Evolutionary conservation across 2,888 invertebrate species (phyloP).

Genomic region (Heliconius charithonia): DNA sequence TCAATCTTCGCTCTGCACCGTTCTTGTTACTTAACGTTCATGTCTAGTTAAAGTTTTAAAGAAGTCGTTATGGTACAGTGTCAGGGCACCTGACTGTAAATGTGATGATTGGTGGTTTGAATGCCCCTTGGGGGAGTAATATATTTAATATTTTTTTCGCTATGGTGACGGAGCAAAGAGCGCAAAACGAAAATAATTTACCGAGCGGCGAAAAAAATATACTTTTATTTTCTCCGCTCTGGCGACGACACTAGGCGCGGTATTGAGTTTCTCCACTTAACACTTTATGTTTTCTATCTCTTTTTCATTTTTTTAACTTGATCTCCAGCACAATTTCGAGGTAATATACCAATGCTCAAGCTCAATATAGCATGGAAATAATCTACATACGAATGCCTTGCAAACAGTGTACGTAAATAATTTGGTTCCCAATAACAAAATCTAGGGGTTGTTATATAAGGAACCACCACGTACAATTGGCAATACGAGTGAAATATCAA

Average conservation of each 20-base stretch:
- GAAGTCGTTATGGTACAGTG: not conserved
- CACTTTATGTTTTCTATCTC: too few relatives aligned
- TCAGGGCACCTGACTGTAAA: too few relatives aligned
- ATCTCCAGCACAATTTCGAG: not conserved
- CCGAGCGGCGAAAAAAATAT: too few relatives aligned
- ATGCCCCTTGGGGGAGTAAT: not conserved
- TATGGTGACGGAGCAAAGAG: too few relatives aligned
- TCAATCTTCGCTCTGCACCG: slow-evolving; percentile 11
- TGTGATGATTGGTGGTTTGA: too few relatives aligned
- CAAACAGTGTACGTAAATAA: slow-evolving; percentile 26
- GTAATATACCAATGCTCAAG: not conserved
- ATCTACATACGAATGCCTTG: slow-evolving; percentile 6
- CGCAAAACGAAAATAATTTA: too few relatives aligned
- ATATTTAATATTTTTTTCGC: not conserved
- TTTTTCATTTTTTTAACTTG: not conserved
- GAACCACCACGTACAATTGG: slow-evolving; percentile 20
- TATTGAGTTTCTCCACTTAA: too few relatives aligned
- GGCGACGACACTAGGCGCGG: too few relatives aligned
- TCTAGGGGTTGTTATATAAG: slow-evolving; percentile 24
- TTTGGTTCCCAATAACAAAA: slow-evolving; percentile 30
- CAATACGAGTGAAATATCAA: slow-evolving; percentile 27
- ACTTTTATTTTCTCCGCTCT: too few relatives aligned
- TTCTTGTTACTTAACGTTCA: slow-evolving; percentile 7
- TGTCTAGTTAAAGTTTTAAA: not conserved
- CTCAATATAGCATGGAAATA: not conserved